These are phyloP conservation scores for Apis dorsata DNA, from an alignment of 1,140 invertebrate species.

Conservation along the genomic window DNA sequence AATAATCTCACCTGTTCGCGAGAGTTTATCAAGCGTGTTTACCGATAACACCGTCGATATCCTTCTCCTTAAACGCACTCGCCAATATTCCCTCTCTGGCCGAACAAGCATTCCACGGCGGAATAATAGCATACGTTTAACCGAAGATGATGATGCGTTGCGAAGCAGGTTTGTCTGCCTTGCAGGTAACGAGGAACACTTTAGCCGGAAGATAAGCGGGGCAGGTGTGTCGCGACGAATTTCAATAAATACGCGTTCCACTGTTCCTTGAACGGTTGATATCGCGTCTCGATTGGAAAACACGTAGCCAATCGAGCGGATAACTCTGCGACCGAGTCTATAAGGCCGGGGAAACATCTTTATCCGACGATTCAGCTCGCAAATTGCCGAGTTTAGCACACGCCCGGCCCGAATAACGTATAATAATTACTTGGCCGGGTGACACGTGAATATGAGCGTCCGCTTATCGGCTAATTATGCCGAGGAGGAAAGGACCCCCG, in stretches of 20 bases:
- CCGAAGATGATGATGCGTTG: constrained; percentile 27
- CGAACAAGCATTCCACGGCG: neutral
- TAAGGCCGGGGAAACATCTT: neutral
- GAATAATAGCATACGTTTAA: neutral
- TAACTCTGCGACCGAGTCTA: neutral
- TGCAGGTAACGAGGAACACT: constrained; percentile 24
- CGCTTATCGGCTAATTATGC: constrained; percentile 41
- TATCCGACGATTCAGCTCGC: constrained; percentile 33
- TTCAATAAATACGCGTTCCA: constrained; percentile 36
- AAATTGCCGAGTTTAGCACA: constrained; percentile 44
- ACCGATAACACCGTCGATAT: neutral
- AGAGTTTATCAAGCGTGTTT: neutral
- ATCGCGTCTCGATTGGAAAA: constrained; percentile 41
- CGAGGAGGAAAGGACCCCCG: neutral
- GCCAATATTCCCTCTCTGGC: neutral
- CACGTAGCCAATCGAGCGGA: constrained; percentile 36
- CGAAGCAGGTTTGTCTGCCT: constrained; percentile 42
- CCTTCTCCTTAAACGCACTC: no score
- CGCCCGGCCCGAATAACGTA: constrained; percentile 30
- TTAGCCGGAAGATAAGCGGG: constrained; percentile 30
- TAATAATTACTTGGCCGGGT: constrained; percentile 29
- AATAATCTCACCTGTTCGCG: neutral
- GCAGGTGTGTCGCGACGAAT: constrained; percentile 44
- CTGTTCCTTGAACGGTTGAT: neutral
- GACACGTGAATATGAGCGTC: constrained; percentile 37